Percentiles rank a stretch among this genome's conserved stretches.
Conservation (phyloP, 2,797 vertebrate species). For the Premnoplex brunnescens region DNA sequence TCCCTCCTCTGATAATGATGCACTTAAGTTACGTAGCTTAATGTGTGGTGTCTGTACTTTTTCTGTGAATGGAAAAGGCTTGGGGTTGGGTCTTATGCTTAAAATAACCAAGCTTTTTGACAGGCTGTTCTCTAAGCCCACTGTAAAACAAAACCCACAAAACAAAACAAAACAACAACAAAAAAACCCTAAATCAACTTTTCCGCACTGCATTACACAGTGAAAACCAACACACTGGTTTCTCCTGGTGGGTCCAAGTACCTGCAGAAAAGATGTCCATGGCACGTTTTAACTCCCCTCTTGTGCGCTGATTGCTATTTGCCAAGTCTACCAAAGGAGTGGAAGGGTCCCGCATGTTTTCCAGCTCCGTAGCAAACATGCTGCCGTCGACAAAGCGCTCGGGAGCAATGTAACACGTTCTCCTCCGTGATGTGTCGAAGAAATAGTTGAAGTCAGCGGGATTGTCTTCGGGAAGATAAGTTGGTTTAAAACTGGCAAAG, state of each 20-base stretch:
- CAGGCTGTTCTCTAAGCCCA: neutral
- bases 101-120: neutral
- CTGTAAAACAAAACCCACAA: neutral
- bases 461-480: constrained; percentile 96
- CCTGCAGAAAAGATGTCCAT: constrained; percentile 99
- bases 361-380: constrained; percentile 88
- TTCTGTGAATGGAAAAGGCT: neutral
- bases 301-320: constrained; percentile 90
- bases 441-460: constrained; percentile 99
- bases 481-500: constrained; percentile 98
- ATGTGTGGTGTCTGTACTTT: neutral
- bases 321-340: constrained; percentile 93
- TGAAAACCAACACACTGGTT: neutral
- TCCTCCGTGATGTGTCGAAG: constrained; percentile 92
- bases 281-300: constrained; percentile 90
- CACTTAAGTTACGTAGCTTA: neutral
- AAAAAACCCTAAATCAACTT: neutral
- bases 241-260: constrained; percentile 49
- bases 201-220: neutral
- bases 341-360: constrained; percentile 86
- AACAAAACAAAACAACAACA: neutral
- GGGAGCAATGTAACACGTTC: constrained; percentile 95
- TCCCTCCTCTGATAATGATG: neutral
- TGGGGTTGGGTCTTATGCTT: neutral
- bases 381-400: constrained; percentile 96